A percentile compares a stretch with the other conserved stretches of the same genome.
phyloP scores from a whole-genome alignment of 2,888 invertebrate species.

The Acronicta psi region DNA sequence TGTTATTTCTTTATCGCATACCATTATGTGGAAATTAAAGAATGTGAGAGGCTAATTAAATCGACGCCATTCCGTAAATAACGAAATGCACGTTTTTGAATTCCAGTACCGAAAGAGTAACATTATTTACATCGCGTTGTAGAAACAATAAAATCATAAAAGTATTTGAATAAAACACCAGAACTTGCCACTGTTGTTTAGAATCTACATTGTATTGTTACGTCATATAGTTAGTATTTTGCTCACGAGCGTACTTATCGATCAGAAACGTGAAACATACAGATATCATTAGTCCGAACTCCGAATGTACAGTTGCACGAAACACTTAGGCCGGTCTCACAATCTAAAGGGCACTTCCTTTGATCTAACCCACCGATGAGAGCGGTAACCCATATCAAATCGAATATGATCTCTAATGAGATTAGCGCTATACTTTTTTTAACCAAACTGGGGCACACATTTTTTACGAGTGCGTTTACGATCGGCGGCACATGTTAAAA shows the following conservation, averaged over 20 bases:
- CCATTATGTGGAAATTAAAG: conserved; percentile 26
- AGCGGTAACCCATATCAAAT: conserved; percentile 72
- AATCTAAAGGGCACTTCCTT: conserved; percentile 71
- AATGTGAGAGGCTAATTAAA: conserved; percentile 41
- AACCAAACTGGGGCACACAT: conserved; percentile 68
- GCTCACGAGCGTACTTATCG: conserved; percentile 75
- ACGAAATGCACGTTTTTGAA: conserved; percentile 30
- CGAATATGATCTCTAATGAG: conserved; percentile 73
- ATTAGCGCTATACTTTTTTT: conserved; percentile 67
- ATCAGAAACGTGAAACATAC: conserved; percentile 85
- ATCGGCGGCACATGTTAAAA: conserved; percentile 71
- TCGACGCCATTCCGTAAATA: conserved; percentile 32
- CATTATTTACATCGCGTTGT: conserved; percentile 24
- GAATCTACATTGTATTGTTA: conserved; percentile 15
- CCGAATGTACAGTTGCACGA: conserved; percentile 80
- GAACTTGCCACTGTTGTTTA: conserved; percentile 1
- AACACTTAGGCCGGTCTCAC: conserved; percentile 75
- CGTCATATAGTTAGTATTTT: conserved; percentile 56
- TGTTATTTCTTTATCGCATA: conserved; percentile 35
- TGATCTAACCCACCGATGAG: conserved; percentile 71
- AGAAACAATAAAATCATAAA: conserved; percentile 20
- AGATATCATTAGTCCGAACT: conserved; percentile 80
- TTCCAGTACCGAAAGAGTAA: conserved; percentile 33
- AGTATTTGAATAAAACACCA: conserved; percentile 17
- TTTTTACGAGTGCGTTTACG: conserved; percentile 75